These are phyloP conservation scores for Diorhabda sublineata DNA, from an alignment of 1,140 invertebrate species.

Conservation along the genomic window DNA sequence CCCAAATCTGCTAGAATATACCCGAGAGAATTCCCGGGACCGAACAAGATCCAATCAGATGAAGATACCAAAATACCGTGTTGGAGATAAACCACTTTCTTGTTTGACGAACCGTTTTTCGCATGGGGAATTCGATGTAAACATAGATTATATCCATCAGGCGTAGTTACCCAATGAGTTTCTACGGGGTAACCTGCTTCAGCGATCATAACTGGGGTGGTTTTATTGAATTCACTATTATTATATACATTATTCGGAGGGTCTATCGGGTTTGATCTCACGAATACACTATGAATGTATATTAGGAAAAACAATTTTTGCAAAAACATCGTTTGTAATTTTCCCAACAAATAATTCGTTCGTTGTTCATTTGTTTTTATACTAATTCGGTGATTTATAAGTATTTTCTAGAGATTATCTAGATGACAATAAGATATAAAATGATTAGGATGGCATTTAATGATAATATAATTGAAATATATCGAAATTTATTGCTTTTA, in stretches of 20 bases:
- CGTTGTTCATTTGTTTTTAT: too few species aligned
- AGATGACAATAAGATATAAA: too few species aligned
- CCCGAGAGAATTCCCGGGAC: constrained; percentile 58
- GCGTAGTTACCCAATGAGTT: constrained; percentile 60
- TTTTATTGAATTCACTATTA: background rate
- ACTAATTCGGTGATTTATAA: too few species aligned
- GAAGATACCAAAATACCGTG: constrained; percentile 68
- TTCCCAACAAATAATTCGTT: too few species aligned
- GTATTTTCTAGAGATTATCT: too few species aligned
- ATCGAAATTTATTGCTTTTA: too few species aligned
- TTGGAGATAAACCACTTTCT: constrained; percentile 54
- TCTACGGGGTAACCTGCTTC: constrained; percentile 50
- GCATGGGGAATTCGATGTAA: constrained; percentile 31
- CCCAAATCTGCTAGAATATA: constrained; percentile 65
- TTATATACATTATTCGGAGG: background rate
- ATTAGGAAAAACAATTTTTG: too few species aligned
- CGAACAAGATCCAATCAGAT: constrained; percentile 61
- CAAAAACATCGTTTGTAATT: too few species aligned
- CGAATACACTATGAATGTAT: background rate
- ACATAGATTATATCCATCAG: constrained; percentile 66
- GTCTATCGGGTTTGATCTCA: background rate
- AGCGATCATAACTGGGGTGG: constrained; percentile 17
- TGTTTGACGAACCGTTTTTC: constrained; percentile 45
- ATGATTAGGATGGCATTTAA: too few species aligned
- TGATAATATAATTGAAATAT: too few species aligned